Evolutionary conservation across 2,797 vertebrate species (phyloP).

Genomic region (Mormyrus proboscirostris): DNA sequence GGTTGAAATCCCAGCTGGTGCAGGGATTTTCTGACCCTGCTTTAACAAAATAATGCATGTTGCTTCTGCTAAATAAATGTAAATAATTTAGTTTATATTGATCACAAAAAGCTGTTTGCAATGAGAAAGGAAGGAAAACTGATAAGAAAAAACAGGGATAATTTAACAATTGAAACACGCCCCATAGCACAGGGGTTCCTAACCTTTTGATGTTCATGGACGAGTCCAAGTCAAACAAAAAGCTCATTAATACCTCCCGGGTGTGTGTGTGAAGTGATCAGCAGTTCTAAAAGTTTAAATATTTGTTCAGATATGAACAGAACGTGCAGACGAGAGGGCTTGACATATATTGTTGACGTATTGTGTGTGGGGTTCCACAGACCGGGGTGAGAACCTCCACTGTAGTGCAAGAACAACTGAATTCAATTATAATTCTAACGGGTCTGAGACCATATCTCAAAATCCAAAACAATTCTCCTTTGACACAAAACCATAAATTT

Average conservation of each 20-base stretch:
- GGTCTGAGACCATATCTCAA: constrained; percentile 53
- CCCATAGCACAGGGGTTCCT: constrained; percentile 20
- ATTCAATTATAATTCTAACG: constrained; percentile 47
- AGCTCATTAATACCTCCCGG: not conserved
- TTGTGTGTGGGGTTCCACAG: not conserved
- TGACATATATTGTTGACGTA: constrained; percentile 2
- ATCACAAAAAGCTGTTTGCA: not conserved
- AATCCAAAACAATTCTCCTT: constrained; percentile 54
- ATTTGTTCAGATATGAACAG: not conserved
- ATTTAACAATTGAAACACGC: not conserved
- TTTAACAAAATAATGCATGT: not conserved
- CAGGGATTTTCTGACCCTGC: not conserved
- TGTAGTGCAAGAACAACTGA: constrained; percentile 52
- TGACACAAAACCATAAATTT: constrained; percentile 56
- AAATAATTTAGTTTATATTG: not conserved
- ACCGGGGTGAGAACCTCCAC: not conserved
- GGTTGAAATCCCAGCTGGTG: not conserved
- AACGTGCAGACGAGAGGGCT: not conserved
- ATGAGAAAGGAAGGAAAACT: not conserved
- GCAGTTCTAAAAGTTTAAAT: not conserved
- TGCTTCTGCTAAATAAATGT: not conserved
- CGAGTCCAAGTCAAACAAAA: not conserved
- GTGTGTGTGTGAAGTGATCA: not conserved
- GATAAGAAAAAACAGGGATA: not conserved
- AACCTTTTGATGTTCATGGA: not conserved